Evolutionary conservation across 2,113 vertebrate species (phyloP), one percentile per base, ranked within the genome.

Genomic region (Neomonachus schauinslandi): DNA sequence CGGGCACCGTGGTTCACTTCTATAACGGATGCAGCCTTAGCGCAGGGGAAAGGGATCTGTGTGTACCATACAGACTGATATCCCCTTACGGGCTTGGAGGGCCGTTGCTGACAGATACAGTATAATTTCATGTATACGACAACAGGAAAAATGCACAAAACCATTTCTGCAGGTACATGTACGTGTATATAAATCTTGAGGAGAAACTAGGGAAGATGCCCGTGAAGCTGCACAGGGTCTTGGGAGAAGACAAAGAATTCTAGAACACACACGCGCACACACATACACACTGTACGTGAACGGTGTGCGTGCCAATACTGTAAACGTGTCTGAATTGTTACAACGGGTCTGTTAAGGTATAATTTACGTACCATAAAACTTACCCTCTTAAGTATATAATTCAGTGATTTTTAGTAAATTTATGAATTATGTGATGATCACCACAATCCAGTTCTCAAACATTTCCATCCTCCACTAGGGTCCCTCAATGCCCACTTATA

Each of bases 191-290:
- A 57, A 55, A 72, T 36, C 26, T 93, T 24, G 14, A 77, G 92
- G 46, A 26, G 53, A 46, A 67, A 26, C 9, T 19, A 4, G 83
- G 55, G 12, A 33, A 77, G 19, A 33, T 13, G 21, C 26, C 9
- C 19, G 1, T 65, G 42, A 42, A 57, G 26, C 83, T 19, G 83
- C 36, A 67, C 9, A 57, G 49, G 59, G 49, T 18, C 24, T 74
- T 46, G 72, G 39, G 13, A 28, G 15, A 14, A 24, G 39, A 26
- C 28, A 65, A 46, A 46, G 39, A 15, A 39, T 15, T 14, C 72
- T 28, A 42, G 22, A 2, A 49, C 42, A 16, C 42, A 15, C 4
- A 7, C 2, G 0, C 8, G 33, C 42, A 2, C 42, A 26, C 15
- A 2, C 19, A 39, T 1, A 21, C 19, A 19, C 15, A 8, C 15